Evolutionary conservation across 2,797 vertebrate genomes (phyloP), one percentile per base, ranked within the genome.

Genomic region (Coregonus ussuriensis): DNA sequence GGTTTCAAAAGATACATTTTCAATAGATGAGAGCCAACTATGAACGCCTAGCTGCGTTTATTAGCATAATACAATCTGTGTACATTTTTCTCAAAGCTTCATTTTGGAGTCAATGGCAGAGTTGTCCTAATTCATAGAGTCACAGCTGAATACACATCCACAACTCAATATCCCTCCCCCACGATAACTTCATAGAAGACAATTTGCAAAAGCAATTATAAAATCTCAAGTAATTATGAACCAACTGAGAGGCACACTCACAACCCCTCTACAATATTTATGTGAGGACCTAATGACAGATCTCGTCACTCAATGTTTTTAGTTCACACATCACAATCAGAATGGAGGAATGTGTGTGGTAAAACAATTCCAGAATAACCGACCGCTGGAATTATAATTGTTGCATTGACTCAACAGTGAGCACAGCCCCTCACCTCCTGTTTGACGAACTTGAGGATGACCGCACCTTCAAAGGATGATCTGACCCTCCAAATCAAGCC

Each of bases 401-500:
- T 88, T 56, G 15, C 81, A 47, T 79, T 71, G 82, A 78, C 56
- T 33, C 18, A 52, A 67, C 67, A 54, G 18, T 29, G 80, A 83
- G 53, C 41, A 47, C 9, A 47, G 41, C 2, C 41, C 79, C 3
- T 31, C 15, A 9, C 29, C 63, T 25, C 72, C 69, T 53, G 29
- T 47, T 86, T 80, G 72, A 72, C 35, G 51, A 90, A 92, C 88
- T 88, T 89, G 87, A 82, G 75, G 85, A 89, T 83, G 89, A 87
- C 86, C 79, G 74, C 83, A 81, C 79, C 86, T 89, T 90, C 82
- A 87, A 88, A 89, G 85, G 89, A 88, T 87, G 41, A 47, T 47
- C 41, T 47, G 92, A 90, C 91, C 90, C 82, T 91, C 88, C 86
- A 86, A 87, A 94, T 94, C 93, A 94, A 93, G 93, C 93, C 90